Evolutionary conservation across 1,140 invertebrate species (phyloP).

Genomic region (Apocrypta bakeri): DNA sequence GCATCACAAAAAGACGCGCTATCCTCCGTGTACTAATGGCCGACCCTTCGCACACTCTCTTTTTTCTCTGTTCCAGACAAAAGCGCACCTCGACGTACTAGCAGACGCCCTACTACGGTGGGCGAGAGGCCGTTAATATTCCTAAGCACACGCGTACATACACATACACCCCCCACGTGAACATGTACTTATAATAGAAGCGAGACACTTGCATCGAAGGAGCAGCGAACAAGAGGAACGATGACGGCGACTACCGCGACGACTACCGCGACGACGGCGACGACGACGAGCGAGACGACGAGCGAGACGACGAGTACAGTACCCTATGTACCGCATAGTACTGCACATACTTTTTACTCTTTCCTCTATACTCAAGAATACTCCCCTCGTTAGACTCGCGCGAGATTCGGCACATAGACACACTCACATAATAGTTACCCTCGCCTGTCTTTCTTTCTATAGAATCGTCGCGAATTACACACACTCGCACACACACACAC

Average conservation of each 20-base stretch:
- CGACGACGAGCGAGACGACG: neutral
- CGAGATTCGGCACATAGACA: neutral
- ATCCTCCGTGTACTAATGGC: neutral
- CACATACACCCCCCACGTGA: neutral
- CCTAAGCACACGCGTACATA: neutral
- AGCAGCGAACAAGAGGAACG: neutral
- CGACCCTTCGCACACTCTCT: conserved; percentile 42
- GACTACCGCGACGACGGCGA: too few species aligned
- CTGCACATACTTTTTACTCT: neutral
- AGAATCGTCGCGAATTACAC: neutral
- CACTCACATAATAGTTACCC: neutral
- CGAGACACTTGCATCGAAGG: neutral
- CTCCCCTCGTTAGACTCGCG: neutral
- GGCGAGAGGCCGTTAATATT: conserved; percentile 89
- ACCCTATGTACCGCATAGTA: neutral
- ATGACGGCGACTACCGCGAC: too few species aligned
- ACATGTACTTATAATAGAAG: neutral
- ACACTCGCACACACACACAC: neutral
- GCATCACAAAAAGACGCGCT: neutral
- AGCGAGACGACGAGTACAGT: neutral
- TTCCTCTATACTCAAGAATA: neutral
- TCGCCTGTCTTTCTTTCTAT: neutral
- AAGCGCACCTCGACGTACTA: conserved; percentile 93
- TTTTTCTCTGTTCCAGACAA: conserved; percentile 84
- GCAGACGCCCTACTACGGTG: conserved; percentile 93